Base-by-base conservation (phyloP, 2,797 vertebrate genomes). In the Pogoniulus pusillus region DNA sequence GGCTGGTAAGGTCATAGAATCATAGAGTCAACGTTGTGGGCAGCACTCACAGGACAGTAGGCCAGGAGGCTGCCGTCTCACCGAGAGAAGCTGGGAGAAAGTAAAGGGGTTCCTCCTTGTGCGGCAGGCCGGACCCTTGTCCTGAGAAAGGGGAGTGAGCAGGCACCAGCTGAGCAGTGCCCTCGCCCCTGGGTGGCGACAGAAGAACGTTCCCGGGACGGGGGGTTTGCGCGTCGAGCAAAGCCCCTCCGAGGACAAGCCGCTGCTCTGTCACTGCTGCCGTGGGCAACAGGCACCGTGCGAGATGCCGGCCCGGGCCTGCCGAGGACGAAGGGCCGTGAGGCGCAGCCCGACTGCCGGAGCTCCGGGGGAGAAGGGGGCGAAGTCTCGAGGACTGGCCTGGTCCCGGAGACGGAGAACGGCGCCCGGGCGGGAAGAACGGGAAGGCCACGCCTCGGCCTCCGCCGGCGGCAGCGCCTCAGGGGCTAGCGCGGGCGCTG, bases 41-140 rank as follows among this genome's bases (percentile, higher is more conserved):
- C 69, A 34, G 55, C 35, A 9, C 45, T 1, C 0, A 17, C 0
- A 17, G 66, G 4, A 29, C 0, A 3, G 2, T 0, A 49, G 43
- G 43, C 23, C 10, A 2, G 12, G 12, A 39, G 32, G 12, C 8
- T 1, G 3, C 43, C 6, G 35, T 1, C 10, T 15, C 14, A 10
- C 24, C 2, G 3, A 7, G 47, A 17, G 29, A 7, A n/a, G 49
- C 27, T 6, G 29, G 4, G 9, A 14, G 37, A 16, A 8, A 9
- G 29, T 27, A 2, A 4, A 1, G 47, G 6, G 18, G 15, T 3
- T 14, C 30, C 20, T 3, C 34, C 5, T 3, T 2, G 18, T 3
- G 14, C 51, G 6, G 20, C 16, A 9, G 16, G 5, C 4, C 20
- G 2, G 29, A 4, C 18, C 9, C n/a, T 45, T 2, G 7, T 19